These are phyloP conservation scores for Rhagologus leucostigma DNA, from an alignment of 2,113 vertebrate species.

Conservation along the genomic window DNA sequence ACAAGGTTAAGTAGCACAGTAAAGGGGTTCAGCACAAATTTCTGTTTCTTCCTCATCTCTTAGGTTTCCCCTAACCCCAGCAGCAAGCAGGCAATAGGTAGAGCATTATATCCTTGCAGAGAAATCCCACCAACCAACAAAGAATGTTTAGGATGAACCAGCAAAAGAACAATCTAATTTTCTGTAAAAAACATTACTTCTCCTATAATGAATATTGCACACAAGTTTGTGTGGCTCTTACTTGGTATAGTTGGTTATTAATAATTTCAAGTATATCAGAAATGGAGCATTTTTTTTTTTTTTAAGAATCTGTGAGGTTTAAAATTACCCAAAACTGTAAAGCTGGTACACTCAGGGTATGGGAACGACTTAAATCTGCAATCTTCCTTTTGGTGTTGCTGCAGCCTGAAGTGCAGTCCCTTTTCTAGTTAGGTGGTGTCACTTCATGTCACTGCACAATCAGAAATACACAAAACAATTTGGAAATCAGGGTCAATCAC, in stretches of 20 bases:
- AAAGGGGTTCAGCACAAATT: background rate
- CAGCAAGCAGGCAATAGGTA: background rate
- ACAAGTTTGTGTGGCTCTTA: background rate
- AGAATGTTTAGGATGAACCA: background rate
- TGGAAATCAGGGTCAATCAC: background rate
- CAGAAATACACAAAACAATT: background rate
- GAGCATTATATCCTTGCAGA: background rate
- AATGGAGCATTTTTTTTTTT: rapidly evolving
- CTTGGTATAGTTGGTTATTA: background rate
- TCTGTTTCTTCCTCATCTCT: background rate
- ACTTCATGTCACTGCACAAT: background rate
- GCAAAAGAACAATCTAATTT: background rate
- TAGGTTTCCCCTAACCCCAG: background rate
- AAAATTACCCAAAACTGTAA: background rate
- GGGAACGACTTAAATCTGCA: background rate
- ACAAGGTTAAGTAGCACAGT: background rate
- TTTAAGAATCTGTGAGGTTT: background rate
- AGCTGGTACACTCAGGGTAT: background rate
- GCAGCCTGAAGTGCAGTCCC: background rate
- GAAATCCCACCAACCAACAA: background rate
- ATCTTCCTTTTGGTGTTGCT: background rate
- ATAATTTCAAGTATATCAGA: background rate
- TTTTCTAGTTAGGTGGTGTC: background rate
- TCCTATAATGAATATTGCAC: background rate
- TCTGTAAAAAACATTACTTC: background rate